phyloP scores from a whole-genome alignment of 2,888 invertebrate genomes.

The Pristionchus japonicus region DNA sequence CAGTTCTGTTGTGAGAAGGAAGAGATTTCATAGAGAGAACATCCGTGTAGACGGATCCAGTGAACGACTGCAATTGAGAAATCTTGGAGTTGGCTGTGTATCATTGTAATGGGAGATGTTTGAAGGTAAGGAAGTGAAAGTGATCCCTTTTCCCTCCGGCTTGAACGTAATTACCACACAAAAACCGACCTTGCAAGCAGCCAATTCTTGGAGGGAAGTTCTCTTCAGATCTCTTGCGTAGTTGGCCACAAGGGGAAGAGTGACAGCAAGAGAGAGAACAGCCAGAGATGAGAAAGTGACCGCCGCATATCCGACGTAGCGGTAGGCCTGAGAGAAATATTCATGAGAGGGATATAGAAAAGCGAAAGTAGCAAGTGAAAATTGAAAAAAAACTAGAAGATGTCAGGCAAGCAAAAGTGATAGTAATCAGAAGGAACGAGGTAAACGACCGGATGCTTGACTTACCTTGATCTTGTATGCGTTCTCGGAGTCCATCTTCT shows the following conservation, averaged over 20 bases:
- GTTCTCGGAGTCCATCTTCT: not conserved
- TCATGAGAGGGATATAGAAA: too few species aligned
- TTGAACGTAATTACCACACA: not conserved
- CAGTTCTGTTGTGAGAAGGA: slow-evolving; percentile 17
- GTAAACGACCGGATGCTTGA: not conserved
- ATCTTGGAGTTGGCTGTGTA: not conserved
- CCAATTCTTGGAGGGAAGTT: slow-evolving; percentile 18
- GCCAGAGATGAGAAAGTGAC: slow-evolving; percentile 16
- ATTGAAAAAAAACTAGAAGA: not conserved
- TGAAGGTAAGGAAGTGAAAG: not conserved
- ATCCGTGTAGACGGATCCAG: not conserved
- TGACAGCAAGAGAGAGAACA: slow-evolving; percentile 23
- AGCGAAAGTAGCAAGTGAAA: not conserved
- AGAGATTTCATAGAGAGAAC: slow-evolving; percentile 31
- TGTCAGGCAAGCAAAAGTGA: not conserved
- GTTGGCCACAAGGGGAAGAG: slow-evolving; percentile 23
- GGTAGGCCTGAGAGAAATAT: not conserved
- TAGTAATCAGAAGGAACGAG: not conserved
- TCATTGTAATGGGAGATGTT: not conserved
- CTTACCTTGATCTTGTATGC: slow-evolving; percentile 22
- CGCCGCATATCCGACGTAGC: slow-evolving; percentile 3
- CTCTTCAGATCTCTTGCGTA: slow-evolving; percentile 22
- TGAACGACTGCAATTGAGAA: slow-evolving; percentile 15
- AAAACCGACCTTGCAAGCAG: slow-evolving; percentile 7
- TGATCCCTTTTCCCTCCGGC: not conserved